Base-by-base conservation (phyloP, 2,797 vertebrate species). In the Fundulus diaphanus region DNA sequence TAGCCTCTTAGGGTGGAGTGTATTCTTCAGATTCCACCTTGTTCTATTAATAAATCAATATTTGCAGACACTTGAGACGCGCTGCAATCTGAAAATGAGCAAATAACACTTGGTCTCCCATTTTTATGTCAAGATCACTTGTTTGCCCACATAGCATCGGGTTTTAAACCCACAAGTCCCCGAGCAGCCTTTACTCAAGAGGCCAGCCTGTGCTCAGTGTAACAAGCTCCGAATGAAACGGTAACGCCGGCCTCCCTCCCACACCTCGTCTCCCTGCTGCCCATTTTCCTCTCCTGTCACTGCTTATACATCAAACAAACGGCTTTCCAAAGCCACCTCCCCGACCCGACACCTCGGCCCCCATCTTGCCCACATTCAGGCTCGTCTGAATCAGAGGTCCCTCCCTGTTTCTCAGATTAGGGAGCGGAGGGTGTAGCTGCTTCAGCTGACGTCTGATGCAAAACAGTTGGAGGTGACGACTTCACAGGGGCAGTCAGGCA, bases 391-490 rank as follows among this genome's bases (percentile, higher is more conserved):
- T 63, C 31, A 37, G 11, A 63, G 2, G 57, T 31, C 57, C 49
- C 49, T 52, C 49, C 24, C 49, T 35, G 8, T 37, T 20, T 22
- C 16, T 35, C 57, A 33, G 33, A 3, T 22, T 35, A 63, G 4
- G 7, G 29, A 5, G 57, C 72, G 68, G 0, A 54, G 40, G 24
- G 40, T 76, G 72, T 74, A 29, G 78, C 74, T 78, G 46, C 52
- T 56, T 61, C 7, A 69, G 52, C 67, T 20, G 74, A 56, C 16
- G 71, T 80, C 72, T 33, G 18, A 33, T 72, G 66, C 56, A 33
- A 73, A 74, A 49, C 76, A 79, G 51, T 71, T 37, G 67, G 61
- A 66, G 27, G 59, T 46, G 70, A 46, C 68, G 7, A 59, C 68
- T 51, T 68, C 48, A 18, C 65, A 54, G 52, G 24, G 27, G 65